phyloP scores from a whole-genome alignment of 2,888 invertebrate genomes.

The Itoplectis maculator region DNA sequence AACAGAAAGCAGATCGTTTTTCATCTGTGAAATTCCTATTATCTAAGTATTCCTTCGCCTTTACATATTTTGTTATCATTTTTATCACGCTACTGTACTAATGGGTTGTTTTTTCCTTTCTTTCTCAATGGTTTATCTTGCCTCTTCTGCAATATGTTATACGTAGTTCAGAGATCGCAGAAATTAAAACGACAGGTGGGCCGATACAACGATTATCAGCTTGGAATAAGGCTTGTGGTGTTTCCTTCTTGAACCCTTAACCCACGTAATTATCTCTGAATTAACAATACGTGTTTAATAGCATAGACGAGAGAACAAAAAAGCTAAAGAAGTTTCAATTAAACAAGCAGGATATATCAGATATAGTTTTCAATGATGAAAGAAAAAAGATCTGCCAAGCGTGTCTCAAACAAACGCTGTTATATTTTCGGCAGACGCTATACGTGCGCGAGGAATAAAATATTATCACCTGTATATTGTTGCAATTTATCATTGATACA shows the following conservation, averaged over 20 bases:
- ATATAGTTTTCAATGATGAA: constrained; percentile 18
- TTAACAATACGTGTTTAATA: constrained; percentile 17
- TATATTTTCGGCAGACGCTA: constrained; percentile 21
- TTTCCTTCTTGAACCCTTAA: constrained; percentile 50
- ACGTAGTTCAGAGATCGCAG: constrained; percentile 45
- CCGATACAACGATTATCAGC: constrained; percentile 48
- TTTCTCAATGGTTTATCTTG: not conserved
- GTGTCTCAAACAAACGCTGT: constrained; percentile 20
- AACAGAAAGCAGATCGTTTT: constrained; percentile 63
- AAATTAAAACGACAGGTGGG: constrained; percentile 47
- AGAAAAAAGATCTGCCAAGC: constrained; percentile 26
- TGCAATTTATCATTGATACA: constrained; percentile 54
- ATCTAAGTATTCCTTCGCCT: constrained; percentile 59
- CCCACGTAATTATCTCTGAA: constrained; percentile 40
- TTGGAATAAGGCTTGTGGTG: constrained; percentile 64
- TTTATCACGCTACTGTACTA: constrained; percentile 45
- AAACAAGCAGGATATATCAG: constrained; percentile 13
- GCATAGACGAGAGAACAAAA: constrained; percentile 34
- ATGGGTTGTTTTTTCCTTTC: constrained; percentile 9
- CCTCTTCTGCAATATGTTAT: constrained; percentile 32
- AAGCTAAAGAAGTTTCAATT: constrained; percentile 26
- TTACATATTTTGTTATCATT: constrained; percentile 41
- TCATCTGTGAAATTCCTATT: constrained; percentile 57
- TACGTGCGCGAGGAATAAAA: constrained; percentile 36
- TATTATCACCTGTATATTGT: constrained; percentile 59